phyloP scores from a whole-genome alignment of 92 coral and sea anemone species.

The Palythoa grandis region DNA sequence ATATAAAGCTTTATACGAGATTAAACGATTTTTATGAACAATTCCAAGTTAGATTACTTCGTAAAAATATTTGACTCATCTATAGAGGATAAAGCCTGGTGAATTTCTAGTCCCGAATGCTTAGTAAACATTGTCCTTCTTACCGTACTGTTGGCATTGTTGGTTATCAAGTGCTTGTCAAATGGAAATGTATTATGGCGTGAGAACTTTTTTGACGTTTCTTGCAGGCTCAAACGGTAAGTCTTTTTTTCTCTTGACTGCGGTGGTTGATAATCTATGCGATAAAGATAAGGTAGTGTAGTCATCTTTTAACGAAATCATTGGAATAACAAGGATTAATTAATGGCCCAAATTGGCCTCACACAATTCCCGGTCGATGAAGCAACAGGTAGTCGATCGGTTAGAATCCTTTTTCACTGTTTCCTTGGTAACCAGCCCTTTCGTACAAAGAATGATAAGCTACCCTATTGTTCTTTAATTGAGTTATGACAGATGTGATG shows the following conservation, averaged over 20 bases:
- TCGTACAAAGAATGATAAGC: too few relatives aligned
- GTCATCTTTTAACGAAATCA: conserved; percentile 34
- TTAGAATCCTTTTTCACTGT: not conserved
- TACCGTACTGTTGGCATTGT: conserved; percentile 35
- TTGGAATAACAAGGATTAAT: conserved; percentile 9
- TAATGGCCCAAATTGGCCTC: conserved; percentile 8
- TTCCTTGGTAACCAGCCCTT: conserved; percentile 36
- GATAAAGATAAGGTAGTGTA: conserved; percentile 31
- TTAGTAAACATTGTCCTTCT: not conserved
- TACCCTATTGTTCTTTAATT: not conserved
- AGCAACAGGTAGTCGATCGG: conserved; percentile 30
- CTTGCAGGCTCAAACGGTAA: conserved; percentile 41
- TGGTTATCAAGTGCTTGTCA: conserved; percentile 45
- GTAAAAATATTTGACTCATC: not conserved
- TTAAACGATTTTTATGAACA: not conserved
- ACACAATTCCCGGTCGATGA: not conserved
- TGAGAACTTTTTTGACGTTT: conserved; percentile 29
- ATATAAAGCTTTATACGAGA: not conserved
- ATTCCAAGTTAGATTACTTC: too few relatives aligned
- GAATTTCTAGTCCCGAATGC: not conserved
- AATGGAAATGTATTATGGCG: conserved; percentile 37
- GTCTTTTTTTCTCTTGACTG: conserved; percentile 40
- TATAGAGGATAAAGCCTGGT: not conserved
- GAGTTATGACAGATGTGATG: not conserved
- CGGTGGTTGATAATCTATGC: conserved; percentile 38